These are phyloP conservation scores for Butorides virescens DNA, from an alignment of 2,113 vertebrate genomes.

Conservation along the genomic window DNA sequence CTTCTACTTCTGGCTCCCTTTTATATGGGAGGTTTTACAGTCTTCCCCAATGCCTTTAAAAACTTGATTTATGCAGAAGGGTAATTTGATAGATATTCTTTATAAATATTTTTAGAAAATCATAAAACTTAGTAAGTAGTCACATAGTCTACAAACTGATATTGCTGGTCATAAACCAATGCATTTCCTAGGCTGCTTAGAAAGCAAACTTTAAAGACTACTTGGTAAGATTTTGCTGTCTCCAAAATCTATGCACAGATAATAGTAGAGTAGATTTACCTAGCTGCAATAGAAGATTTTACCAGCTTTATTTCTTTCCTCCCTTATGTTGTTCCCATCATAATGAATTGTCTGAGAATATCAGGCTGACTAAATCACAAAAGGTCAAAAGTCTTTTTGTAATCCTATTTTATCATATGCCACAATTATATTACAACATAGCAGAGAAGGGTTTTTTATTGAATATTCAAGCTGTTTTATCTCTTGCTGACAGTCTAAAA, in stretches of 20 bases:
- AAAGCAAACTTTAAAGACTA: not conserved
- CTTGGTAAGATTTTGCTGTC: not conserved
- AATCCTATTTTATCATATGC: constrained; percentile 2
- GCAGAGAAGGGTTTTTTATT: not conserved
- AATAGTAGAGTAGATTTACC: not conserved
- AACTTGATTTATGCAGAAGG: not conserved
- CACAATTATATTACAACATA: not conserved
- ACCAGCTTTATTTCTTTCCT: not conserved
- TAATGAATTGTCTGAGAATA: not conserved
- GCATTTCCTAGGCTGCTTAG: not conserved
- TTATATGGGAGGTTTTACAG: not conserved
- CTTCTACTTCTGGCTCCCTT: not conserved
- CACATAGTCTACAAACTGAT: not conserved
- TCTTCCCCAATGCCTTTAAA: not conserved
- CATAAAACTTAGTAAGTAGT: not conserved
- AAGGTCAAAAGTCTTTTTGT: constrained; percentile 5
- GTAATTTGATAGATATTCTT: not conserved
- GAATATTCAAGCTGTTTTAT: constrained; percentile 32
- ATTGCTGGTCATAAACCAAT: not conserved
- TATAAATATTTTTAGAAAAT: not conserved
- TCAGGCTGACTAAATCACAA: not conserved
- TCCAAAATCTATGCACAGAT: not conserved
- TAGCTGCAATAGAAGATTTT: not conserved
- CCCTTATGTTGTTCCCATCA: not conserved
- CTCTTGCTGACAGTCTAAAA: constrained; percentile 7